Conservation (phyloP, 2,888 invertebrate genomes). For the Drepana falcataria region DNA sequence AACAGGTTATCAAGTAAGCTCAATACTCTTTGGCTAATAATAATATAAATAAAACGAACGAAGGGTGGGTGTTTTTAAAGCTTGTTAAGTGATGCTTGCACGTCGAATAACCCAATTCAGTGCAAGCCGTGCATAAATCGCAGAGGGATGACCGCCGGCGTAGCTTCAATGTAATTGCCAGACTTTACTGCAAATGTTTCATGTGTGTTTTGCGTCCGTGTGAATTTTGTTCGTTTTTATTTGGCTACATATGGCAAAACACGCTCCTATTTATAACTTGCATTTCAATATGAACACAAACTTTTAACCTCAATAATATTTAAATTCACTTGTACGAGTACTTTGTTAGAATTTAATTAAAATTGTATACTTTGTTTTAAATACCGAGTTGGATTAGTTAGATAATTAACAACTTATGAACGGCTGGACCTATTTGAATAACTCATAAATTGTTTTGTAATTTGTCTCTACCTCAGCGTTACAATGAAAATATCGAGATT, state of each 20-base stretch:
- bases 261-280: no score
- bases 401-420: no score
- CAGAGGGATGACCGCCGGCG: conserved; percentile 21
- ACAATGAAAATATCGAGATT: no score
- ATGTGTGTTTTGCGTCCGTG: not conserved
- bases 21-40: conserved; percentile 5
- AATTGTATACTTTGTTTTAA: no score
- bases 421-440: no score
- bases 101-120: conserved; percentile 33
- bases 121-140: conserved; percentile 35
- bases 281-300: no score
- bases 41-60: conserved; percentile 5
- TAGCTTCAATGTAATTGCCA: conserved; percentile 21
- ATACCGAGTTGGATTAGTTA: no score
- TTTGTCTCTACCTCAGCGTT: no score
- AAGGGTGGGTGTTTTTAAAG: conserved; percentile 7
- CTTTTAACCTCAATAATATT: no score
- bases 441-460: no score
- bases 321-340: no score
- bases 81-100: conserved; percentile 18
- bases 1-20: conserved; percentile 13
- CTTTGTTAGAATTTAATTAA: no score
- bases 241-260: not conserved
- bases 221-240: conserved; percentile 11
- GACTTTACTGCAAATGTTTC: conserved; percentile 21